phyloP scores from a whole-genome alignment of 2,888 invertebrate species.

The Tachystola acroxantha region DNA sequence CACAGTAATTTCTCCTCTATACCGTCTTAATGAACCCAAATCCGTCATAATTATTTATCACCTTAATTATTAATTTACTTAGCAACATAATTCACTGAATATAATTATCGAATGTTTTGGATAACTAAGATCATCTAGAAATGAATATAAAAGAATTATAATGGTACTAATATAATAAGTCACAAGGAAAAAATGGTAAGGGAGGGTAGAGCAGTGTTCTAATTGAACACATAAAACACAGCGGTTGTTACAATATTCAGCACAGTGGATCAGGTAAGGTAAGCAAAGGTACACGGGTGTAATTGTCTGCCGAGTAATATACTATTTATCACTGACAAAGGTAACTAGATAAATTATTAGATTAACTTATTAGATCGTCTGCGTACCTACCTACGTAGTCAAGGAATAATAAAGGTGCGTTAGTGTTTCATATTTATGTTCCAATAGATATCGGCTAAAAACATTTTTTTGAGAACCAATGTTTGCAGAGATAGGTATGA shows the following conservation, averaged over 20 bases:
- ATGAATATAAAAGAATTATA: too few species aligned
- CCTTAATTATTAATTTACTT: not conserved
- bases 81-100: not conserved
- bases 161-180: too few species aligned
- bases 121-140: not conserved
- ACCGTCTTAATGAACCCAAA: constrained; percentile 36
- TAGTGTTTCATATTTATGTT: too few species aligned
- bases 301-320: constrained; percentile 31
- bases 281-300: constrained; percentile 17
- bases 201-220: constrained; percentile 12
- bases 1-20: constrained; percentile 32
- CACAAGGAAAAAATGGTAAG: not conserved
- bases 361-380: too few species aligned
- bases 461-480: too few species aligned
- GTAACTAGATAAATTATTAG: constrained; percentile 44
- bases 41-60: constrained; percentile 17
- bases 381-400: too few species aligned
- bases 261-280: constrained; percentile 18
- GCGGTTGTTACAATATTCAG: constrained; percentile 31
- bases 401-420: too few species aligned
- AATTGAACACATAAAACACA: constrained; percentile 39
- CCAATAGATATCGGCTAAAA: too few species aligned
- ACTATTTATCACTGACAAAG: constrained; percentile 44
- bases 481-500: too few species aligned
- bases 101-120: not conserved